Evolutionary conservation across 2,797 vertebrate genomes (phyloP), one percentile per base, ranked within the genome.

Genomic region (Octomys mimax): DNA sequence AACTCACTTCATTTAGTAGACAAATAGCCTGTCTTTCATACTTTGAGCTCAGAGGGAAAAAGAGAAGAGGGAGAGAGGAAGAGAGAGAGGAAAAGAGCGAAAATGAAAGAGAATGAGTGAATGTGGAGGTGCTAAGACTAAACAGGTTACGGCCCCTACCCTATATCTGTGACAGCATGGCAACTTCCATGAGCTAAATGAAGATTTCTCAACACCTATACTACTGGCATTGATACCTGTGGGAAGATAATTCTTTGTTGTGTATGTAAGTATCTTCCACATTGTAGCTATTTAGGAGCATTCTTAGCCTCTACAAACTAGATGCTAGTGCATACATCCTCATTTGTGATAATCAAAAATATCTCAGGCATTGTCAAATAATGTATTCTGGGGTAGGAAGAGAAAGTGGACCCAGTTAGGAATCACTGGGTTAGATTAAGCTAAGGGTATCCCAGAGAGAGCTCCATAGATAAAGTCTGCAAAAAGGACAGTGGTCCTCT

Each of bases 1-100:
- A 66, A 73, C 61, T 92, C 59, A 83, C 19, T 82, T 61, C 57
- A 49, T 24, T 49, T 95, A 80, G 57, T 78, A 68, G 80, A n/a
- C 28, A 77, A 95, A 16, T 31, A 42, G 9, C 81, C 14, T 86
- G 10, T 70, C 21, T 36, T 59, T 39, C 22, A 11, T 83, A 64
- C 88, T 64, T 94, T 10, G 68, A 93, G 16, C 24, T 46, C 59
- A 42, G 21, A 19, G 42, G 6, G 5, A 19, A 12, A 66, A 2
- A 33, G 6, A 42, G n/a, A 42, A 1, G 54, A 54, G 19, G 49
- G 13, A 31, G 24, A 11, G 28, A 6, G 28, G 46, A 8, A 78
- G 24, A 49, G 46, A 49, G 12, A 61, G 33, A 61, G 13, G 19
- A 19, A 78, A 6, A 33, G n/a, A 22, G 3, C 28, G 4, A 52